Evolutionary conservation across 1,140 invertebrate species (phyloP), one percentile per base, ranked within the genome.

Genomic region (Atta colombica): DNA sequence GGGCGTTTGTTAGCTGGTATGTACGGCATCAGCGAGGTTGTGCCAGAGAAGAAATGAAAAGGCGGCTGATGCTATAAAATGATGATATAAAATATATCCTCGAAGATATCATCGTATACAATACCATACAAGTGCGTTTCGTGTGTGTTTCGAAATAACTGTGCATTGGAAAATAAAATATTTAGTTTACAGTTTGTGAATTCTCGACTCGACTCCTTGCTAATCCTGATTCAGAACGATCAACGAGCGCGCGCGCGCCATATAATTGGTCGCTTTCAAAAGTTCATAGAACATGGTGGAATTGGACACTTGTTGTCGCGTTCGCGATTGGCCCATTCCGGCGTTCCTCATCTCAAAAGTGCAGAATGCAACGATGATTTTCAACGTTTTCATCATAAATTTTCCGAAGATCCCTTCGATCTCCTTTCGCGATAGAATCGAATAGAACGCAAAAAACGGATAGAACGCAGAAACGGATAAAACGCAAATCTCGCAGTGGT

Each of bases 1-100:
- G 97, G 97, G 75, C 96, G 96, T 66, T 92, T 98, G 18, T 90
- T 98, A 18, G 96, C 97, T 18, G 97, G 97, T 25, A 96, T 98
- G 92, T 98, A 97, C 87, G 97, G 97, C 18, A 97, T 98, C 65
- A 96, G 96, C 51, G 97, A 97, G 94, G 96, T 96, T 35, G 93
- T 96, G 31, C 92, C 93, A 12, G 95, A 96, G 65, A 95, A 95
- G 8, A 58, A 58, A 10, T 58, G n/a, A 58, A 58, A 7, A 58
- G 8, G 2, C 95, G 14, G 0, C 49, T 16, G 49, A 51, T 8
- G 14, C 21, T 21, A 21, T 21, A 21, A 21, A 21, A 21, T 21
- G 21, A 21, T 14, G 12, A 51, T 51, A 51, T 0, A 49, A 14
- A 12, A 49, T 49, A 39, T 8, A 51, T 51, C 49, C 0, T 45